Percentiles rank a stretch among this genome's conserved stretches.
Conservation (phyloP, 2,797 vertebrate genomes). For the Cirrhinus molitorella region DNA sequence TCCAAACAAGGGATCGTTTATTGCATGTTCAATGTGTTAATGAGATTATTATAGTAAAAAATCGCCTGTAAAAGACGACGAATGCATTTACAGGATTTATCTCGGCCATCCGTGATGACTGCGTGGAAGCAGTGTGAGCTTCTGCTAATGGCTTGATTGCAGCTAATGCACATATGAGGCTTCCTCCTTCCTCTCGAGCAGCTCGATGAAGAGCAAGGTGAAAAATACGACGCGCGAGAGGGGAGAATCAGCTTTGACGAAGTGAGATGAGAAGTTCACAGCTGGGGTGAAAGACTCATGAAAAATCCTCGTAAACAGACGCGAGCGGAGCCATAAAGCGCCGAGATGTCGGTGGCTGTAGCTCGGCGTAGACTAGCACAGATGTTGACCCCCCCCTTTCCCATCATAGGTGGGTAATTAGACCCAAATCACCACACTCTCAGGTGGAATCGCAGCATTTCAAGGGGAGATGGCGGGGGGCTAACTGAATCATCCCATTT, state of each 20-base stretch:
- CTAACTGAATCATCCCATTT: conserved; percentile 30
- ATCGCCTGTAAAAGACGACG: conserved; percentile 1
- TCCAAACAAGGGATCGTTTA: not conserved
- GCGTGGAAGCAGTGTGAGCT: conserved; percentile 43
- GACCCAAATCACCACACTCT: conserved; percentile 60
- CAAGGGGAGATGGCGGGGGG: conserved; percentile 43
- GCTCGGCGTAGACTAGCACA: conserved; percentile 56
- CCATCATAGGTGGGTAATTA: conserved; percentile 60
- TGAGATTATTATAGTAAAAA: conserved; percentile 16
- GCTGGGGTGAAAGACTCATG: conserved; percentile 43
- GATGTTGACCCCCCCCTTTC: conserved; percentile 58
- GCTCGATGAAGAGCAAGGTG: conserved; percentile 47
- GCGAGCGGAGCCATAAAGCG: conserved; percentile 32
- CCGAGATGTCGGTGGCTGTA: conserved; percentile 48
- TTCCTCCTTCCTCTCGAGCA: conserved; percentile 20
- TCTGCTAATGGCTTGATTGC: conserved; percentile 46
- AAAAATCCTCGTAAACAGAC: conserved; percentile 45
- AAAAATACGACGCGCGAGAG: conserved; percentile 31
- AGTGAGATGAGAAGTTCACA: conserved; percentile 44
- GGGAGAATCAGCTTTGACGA: conserved; percentile 41
- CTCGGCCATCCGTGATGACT: conserved; percentile 22
- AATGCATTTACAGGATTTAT: no score
- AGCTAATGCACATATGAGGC: conserved; percentile 43
- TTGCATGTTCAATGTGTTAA: conserved; percentile 35
- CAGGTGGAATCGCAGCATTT: conserved; percentile 56